phyloP scores from a whole-genome alignment of 2,113 vertebrate species.

The Telmatochromis bifrenatus region DNA sequence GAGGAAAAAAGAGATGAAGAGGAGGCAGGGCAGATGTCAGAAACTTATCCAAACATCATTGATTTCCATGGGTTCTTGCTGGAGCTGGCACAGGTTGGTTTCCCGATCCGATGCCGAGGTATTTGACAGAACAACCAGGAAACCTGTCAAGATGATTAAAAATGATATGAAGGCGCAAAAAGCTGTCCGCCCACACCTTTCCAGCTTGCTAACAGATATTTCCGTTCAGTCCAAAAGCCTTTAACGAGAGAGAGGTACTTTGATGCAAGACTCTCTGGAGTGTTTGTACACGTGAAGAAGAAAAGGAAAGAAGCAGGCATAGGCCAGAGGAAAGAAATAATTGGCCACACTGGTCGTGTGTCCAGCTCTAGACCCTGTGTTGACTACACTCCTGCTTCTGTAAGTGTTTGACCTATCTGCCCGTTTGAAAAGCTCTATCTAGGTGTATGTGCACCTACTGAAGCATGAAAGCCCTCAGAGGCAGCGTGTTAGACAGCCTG shows the following conservation, averaged over 20 bases:
- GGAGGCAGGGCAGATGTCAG: slow-evolving; percentile 47
- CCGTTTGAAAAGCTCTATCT: slow-evolving; percentile 9
- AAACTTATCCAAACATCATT: slow-evolving; percentile 39
- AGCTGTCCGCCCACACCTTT: slow-evolving; percentile 28
- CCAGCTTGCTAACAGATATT: neutral
- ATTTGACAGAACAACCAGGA: slow-evolving; percentile 11
- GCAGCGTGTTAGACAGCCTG: neutral
- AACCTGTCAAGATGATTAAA: slow-evolving; percentile 37
- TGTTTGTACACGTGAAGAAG: neutral
- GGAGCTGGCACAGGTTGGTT: neutral
- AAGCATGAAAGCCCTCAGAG: slow-evolving; percentile 24
- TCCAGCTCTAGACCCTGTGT: neutral
- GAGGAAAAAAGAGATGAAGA: slow-evolving; percentile 8
- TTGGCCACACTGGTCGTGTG: slow-evolving; percentile 4
- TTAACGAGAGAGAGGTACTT: neutral
- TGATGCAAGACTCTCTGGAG: neutral
- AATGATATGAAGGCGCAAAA: neutral
- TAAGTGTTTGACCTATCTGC: slow-evolving; percentile 16
- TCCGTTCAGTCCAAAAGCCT: neutral
- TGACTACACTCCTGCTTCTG: neutral
- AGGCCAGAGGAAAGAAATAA: slow-evolving; percentile 27
- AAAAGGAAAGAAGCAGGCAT: neutral
- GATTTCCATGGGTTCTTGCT: slow-evolving; percentile 37
- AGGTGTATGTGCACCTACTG: slow-evolving; percentile 11
- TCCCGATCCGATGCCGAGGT: neutral